A percentile compares a stretch with the other conserved stretches of the same genome.
Conservation (phyloP, 2,888 invertebrate genomes). For the Stenurella melanura region DNA sequence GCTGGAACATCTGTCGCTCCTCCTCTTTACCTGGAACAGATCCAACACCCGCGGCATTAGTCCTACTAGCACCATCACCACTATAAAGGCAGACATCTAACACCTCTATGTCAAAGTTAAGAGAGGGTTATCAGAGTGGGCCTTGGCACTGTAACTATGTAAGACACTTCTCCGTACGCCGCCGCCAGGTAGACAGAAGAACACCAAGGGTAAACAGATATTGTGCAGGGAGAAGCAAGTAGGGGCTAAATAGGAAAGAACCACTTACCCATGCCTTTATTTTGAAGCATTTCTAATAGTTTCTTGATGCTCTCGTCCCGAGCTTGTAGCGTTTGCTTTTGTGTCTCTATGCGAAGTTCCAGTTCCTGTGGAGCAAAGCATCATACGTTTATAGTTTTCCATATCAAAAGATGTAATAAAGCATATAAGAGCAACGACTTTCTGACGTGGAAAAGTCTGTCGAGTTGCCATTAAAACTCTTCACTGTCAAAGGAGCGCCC, state of each 20-base stretch:
- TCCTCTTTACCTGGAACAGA: slow-evolving; percentile 93
- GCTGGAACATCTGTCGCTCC: slow-evolving; percentile 96
- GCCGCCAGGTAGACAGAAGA: slow-evolving; percentile 55
- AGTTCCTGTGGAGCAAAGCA: slow-evolving; percentile 82
- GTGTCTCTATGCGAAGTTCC: slow-evolving; percentile 97
- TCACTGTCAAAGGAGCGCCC: neutral
- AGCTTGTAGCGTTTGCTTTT: slow-evolving; percentile 97
- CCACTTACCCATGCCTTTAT: slow-evolving; percentile 94
- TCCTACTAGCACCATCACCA: slow-evolving; percentile 59
- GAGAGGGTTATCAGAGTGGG: slow-evolving; percentile 51
- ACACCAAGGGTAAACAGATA: slow-evolving; percentile 43
- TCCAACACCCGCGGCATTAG: slow-evolving; percentile 70
- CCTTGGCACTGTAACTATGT: slow-evolving; percentile 67
- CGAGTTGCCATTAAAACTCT: neutral
- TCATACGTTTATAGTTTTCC: neutral
- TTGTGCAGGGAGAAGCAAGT: slow-evolving; percentile 53
- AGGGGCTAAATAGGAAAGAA: slow-evolving; percentile 56
- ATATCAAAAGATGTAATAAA: neutral
- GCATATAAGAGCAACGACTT: neutral
- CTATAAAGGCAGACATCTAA: slow-evolving; percentile 58
- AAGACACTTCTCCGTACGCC: slow-evolving; percentile 64
- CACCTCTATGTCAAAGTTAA: slow-evolving; percentile 59
- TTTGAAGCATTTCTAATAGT: slow-evolving; percentile 98
- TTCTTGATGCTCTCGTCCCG: slow-evolving; percentile 99
- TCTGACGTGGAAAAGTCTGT: neutral